Conservation (phyloP, 2,113 vertebrate genomes). For the Hemichromis elongatus region DNA sequence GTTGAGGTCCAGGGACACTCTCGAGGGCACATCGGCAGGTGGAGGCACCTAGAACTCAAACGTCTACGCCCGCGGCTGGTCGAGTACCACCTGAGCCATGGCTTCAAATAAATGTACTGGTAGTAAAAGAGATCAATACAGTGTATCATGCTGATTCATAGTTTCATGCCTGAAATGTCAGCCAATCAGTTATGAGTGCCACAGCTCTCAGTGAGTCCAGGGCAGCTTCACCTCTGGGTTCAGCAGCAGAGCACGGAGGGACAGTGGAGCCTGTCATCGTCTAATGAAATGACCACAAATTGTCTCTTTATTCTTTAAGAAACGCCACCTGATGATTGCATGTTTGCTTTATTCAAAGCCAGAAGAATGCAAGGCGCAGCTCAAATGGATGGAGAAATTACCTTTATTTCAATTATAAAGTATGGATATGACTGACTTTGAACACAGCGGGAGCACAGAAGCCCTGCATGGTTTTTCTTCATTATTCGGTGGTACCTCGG, state of each 20-base stretch:
- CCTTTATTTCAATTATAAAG: slow-evolving; percentile 74
- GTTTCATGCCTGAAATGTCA: background rate
- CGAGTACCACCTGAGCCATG: background rate
- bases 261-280: background rate
- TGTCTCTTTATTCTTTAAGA: background rate
- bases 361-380: slow-evolving; percentile 40
- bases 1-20: background rate
- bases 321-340: background rate
- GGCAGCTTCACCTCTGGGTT: background rate
- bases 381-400: slow-evolving; percentile 66
- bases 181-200: background rate
- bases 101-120: background rate
- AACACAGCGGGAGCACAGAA: slow-evolving; percentile 68
- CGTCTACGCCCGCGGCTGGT: background rate
- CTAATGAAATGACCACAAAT: background rate
- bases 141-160: background rate
- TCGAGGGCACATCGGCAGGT: background rate
- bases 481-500: slow-evolving; percentile 63
- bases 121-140: background rate
- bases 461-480: slow-evolving; percentile 62
- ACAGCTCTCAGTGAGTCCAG: background rate
- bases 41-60: background rate
- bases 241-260: background rate
- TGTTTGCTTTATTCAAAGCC: slow-evolving; percentile 19
- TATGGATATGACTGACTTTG: slow-evolving; percentile 71